Base-by-base conservation (phyloP, 2,797 vertebrate species). In the Parauchenoglanis punctatus region DNA sequence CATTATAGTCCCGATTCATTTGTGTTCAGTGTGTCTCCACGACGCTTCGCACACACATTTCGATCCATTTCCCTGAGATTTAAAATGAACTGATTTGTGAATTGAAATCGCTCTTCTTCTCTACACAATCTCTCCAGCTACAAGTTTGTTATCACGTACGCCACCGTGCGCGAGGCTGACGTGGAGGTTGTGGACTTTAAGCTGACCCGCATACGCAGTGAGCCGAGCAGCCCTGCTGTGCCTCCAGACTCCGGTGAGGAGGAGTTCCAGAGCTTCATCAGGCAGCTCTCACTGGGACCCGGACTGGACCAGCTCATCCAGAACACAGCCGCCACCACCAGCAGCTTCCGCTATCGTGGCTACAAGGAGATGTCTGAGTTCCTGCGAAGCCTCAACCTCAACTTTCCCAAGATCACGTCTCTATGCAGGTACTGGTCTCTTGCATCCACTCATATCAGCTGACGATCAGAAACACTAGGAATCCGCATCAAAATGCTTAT, bases 341-440 rank as follows among this genome's bases (percentile, higher is more conserved):
- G 94, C 88, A 96, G 92, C 91, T 98, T 98, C 78, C 96, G 96
- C 44, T 99, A 98, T 91, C 94, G 93, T n/a, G 91, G 92, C 5
- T 97, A 98, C 93, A 96, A 97, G 67, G 98, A 98, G 85, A 92
- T 98, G 68, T 96, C 97, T 0, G 96, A 94, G 86, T 96, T 96
- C 84, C 91, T 99, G 56, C 96, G 95, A 85, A 97, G 96, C 87
- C 96, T 99, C 84, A 96, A 94, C 2, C 95, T 97, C 83, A 98
- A 99, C 95, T 99, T 99, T 90, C 97, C 97, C 0, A 93, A 96
- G 44, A 98, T 99, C 88, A 98, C 97, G 28, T 95, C 93, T 84
- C 95, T 97, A 85, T 95, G 90, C 86, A 97, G 95, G 95, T 96
- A 89, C 35, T 49, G 23, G 12, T 20, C 58, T 80, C 35, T 80